These are phyloP conservation scores for Plusia festucae DNA, from an alignment of 2,888 invertebrate species.

Conservation along the genomic window DNA sequence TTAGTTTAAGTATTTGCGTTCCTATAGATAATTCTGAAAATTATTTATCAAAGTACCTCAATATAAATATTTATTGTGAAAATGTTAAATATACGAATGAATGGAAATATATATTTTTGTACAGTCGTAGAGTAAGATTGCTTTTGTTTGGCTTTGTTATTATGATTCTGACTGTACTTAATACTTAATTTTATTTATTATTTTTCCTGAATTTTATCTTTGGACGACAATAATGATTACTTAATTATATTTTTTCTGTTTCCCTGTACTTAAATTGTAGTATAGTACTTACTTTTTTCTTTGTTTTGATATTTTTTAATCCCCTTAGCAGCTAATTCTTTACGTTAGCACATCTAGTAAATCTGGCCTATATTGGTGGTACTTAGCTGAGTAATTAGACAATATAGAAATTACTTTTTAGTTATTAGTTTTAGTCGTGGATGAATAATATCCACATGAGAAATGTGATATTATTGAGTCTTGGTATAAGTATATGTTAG, in stretches of 20 bases:
- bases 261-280: slow-evolving; percentile 52
- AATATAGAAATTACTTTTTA: slow-evolving; percentile 56
- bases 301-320: background rate
- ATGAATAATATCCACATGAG: slow-evolving; percentile 92
- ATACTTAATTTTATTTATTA: slow-evolving; percentile 18
- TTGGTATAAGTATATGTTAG: slow-evolving; percentile 86
- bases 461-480: slow-evolving; percentile 92
- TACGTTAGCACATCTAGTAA: slow-evolving; percentile 42
- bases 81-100: slow-evolving; percentile 16
- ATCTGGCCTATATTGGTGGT: slow-evolving; percentile 70
- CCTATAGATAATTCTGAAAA: slow-evolving; percentile 75
- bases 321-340: slow-evolving; percentile 29
- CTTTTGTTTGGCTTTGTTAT: slow-evolving; percentile 21
- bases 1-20: slow-evolving; percentile 76
- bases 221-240: slow-evolving; percentile 25
- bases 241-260: slow-evolving; percentile 17
- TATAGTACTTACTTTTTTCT: slow-evolving; percentile 34
- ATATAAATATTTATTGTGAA: slow-evolving; percentile 50
- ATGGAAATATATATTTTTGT: slow-evolving; percentile 28
- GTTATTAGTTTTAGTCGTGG: slow-evolving; percentile 79
- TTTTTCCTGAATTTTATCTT: slow-evolving; percentile 13
- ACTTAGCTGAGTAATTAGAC: slow-evolving; percentile 74
- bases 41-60: slow-evolving; percentile 71
- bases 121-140: slow-evolving; percentile 20
- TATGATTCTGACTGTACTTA: slow-evolving; percentile 43